Percentiles rank a stretch among this genome's conserved stretches.
These are phyloP conservation scores for Sesia bembeciformis DNA, from an alignment of 2,888 invertebrate genomes.

Conservation along the genomic window DNA sequence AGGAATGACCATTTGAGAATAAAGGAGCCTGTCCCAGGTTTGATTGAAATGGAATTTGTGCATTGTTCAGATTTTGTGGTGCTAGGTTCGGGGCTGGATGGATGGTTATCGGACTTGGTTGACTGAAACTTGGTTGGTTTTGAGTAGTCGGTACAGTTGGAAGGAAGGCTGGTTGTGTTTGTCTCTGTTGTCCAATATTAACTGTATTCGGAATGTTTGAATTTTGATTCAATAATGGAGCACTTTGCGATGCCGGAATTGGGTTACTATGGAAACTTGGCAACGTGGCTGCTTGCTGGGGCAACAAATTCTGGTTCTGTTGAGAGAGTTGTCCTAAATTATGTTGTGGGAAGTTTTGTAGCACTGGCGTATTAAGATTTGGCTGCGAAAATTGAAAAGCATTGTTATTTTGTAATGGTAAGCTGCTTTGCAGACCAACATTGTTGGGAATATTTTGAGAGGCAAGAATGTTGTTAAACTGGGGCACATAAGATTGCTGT, in stretches of 20 bases:
- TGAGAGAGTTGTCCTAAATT: constrained; percentile 31
- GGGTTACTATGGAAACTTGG: constrained; percentile 41
- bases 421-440: constrained; percentile 24
- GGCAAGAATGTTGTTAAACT: constrained; percentile 47
- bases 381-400: constrained; percentile 47
- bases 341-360: constrained; percentile 35
- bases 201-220: constrained; percentile 27
- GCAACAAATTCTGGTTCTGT: constrained; percentile 18
- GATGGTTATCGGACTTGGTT: constrained; percentile 57
- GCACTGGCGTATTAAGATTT: constrained; percentile 24
- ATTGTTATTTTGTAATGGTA: constrained; percentile 30
- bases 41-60: constrained; percentile 54
- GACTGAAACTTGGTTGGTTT: constrained; percentile 43
- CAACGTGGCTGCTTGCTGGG: constrained; percentile 46
- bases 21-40: constrained; percentile 51
- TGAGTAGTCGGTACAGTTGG: constrained; percentile 45
- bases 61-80: constrained; percentile 46
- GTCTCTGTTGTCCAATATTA: constrained; percentile 51
- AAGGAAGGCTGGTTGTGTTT: constrained; percentile 51
- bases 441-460: constrained; percentile 37
- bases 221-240: constrained; percentile 37
- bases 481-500: constrained; percentile 50
- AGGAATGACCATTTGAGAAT: constrained; percentile 64
- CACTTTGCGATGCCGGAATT: constrained; percentile 35
- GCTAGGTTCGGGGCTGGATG: constrained; percentile 64